Conservation (phyloP, 2,113 vertebrate species). For the Cryptomyrus ogoouensis region DNA sequence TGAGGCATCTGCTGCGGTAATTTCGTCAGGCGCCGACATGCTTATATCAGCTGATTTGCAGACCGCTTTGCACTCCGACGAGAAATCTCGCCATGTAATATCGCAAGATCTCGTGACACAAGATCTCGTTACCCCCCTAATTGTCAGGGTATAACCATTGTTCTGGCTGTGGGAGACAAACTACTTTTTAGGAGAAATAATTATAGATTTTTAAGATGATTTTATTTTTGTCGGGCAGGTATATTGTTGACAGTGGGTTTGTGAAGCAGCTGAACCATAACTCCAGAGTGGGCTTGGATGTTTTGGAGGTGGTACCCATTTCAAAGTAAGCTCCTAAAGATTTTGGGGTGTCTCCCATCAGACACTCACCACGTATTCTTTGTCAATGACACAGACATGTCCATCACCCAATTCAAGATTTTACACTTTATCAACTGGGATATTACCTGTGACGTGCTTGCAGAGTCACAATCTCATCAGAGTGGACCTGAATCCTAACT, state of each 20-base stretch:
- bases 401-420: neutral
- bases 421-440: neutral
- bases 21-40: no score
- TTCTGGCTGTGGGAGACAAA: neutral
- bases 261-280: conserved; percentile 96
- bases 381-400: neutral
- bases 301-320: conserved; percentile 92
- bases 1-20: no score
- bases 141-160: neutral
- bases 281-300: conserved; percentile 84
- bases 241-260: conserved; percentile 91
- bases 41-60: no score
- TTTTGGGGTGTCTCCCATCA: neutral
- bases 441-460: neutral
- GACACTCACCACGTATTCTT: neutral
- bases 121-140: neutral
- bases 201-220: neutral
- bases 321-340: conserved; percentile 75
- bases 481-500: neutral
- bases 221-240: conserved; percentile 54
- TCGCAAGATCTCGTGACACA: no score
- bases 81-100: no score
- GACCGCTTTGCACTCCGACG: no score
- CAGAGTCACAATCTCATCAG: neutral
- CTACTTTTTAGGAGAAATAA: neutral